Base-by-base conservation (phyloP, 2,888 invertebrate genomes). In the Trissoscelio sp. region DNA sequence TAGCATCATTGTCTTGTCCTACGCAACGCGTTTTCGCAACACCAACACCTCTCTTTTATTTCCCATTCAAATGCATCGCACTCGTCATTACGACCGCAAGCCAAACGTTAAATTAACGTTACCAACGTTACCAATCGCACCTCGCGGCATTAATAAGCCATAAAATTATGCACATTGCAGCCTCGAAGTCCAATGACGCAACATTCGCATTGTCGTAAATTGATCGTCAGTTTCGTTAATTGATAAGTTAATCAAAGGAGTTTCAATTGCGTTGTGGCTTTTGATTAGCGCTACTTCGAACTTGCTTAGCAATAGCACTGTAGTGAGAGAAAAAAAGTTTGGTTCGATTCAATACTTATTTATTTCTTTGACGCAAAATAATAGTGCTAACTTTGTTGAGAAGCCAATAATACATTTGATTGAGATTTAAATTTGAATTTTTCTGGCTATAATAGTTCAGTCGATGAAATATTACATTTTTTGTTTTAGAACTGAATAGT, bases 1-100 rank as follows among this genome's bases (percentile, higher is more conserved):
- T 64, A 82, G 78, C 67, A 79, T 83, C 77, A 80, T 82, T 83
- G 67, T 77, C 66, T 82, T 44, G n/a, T 37, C 64, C 69, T 69
- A 69, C 58, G 67, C 70, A 81, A 66, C 1, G 24, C 6, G 14
- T 70, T 72, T 62, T 79, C 57, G 58, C 60, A 44, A 55, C 55
- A n/a, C n/a, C n/a, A n/a, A n/a, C 11, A 39, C 18, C 34, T 31
- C 42, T 62, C 12, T 37, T 55, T 39, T 24, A 46, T n/a, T n/a
- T 64, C 20, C 28, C 66, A 55, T 58, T 64, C 37, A 58, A 67
- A 46, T 46, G 20, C 20, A 37, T 60, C 67, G 34, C 20, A 2
- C 34, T 58, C 72, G 48, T 44, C 34, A 75, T 75, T 53, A 51
- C 28, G 22, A 18, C 12, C 16, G 20, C 53, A 64, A 58, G 9